Percentiles rank a stretch among this genome's conserved stretches.
These are phyloP conservation scores for Aselliscus stoliczkanus DNA, from an alignment of 2,797 vertebrate species.

Conservation along the genomic window DNA sequence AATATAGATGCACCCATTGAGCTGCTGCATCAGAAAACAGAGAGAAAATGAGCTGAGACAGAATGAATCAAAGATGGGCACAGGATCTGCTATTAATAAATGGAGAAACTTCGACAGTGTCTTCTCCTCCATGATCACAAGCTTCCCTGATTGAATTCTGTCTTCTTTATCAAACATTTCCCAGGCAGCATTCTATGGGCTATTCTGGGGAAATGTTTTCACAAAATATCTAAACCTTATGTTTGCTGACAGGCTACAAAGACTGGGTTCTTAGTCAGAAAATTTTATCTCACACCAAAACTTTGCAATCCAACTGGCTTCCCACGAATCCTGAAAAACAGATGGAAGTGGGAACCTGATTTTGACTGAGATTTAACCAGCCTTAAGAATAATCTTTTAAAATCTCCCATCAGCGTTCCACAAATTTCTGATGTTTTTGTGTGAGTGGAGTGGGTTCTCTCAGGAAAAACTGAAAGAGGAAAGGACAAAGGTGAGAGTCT, in stretches of 20 bases:
- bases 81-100: background rate
- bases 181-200: background rate
- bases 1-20: background rate
- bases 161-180: background rate
- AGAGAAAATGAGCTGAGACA: background rate
- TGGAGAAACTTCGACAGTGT: background rate
- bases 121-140: background rate
- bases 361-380: constrained; percentile 46
- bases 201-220: constrained; percentile 62
- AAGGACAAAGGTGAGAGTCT: background rate
- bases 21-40: background rate
- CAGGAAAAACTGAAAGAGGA: background rate
- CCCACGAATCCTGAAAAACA: constrained; percentile 33
- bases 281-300: constrained; percentile 29
- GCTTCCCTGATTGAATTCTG: background rate
- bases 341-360: constrained; percentile 2
- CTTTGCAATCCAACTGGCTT: constrained; percentile 33
- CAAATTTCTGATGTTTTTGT: background rate
- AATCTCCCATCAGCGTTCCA: background rate
- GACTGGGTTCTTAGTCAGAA: constrained; percentile 17
- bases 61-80: background rate
- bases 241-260: constrained; percentile 50
- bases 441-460: background rate
- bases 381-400: background rate
- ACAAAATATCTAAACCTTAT: constrained; percentile 57